phyloP scores from a whole-genome alignment of 2,888 invertebrate species.

The Cacoxenus indagator region DNA sequence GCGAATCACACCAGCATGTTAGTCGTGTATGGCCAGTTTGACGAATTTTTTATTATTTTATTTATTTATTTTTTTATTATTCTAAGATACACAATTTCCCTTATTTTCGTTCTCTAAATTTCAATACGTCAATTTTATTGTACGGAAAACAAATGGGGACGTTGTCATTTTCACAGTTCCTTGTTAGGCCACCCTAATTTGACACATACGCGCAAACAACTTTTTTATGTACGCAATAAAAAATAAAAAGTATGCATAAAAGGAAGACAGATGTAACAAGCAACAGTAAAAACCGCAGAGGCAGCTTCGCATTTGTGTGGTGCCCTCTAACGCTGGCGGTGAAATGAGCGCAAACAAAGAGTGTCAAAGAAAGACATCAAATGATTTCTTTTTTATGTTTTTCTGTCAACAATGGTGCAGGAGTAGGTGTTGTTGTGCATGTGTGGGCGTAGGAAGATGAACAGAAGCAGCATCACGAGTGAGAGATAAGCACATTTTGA shows the following conservation, averaged over 20 bases:
- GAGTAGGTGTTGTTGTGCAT: neutral
- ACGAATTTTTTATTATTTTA: no score
- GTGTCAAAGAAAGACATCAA: neutral
- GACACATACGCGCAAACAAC: neutral
- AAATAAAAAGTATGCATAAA: neutral
- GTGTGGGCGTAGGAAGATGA: neutral
- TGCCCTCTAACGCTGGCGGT: neutral
- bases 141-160: no score
- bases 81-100: no score
- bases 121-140: no score
- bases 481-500: slow-evolving; percentile 46
- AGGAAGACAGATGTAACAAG: neutral
- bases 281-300: neutral
- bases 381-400: no score
- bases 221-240: neutral
- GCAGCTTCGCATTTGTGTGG: neutral
- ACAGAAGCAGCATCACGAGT: slow-evolving; percentile 14
- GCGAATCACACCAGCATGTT: no score
- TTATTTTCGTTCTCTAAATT: no score
- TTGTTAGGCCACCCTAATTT: neutral
- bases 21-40: no score
- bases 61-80: no score
- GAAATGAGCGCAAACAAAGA: neutral
- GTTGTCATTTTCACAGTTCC: no score
- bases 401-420: neutral